phyloP scores from a whole-genome alignment of 2,888 invertebrate genomes.

The Phaonia tiefii region DNA sequence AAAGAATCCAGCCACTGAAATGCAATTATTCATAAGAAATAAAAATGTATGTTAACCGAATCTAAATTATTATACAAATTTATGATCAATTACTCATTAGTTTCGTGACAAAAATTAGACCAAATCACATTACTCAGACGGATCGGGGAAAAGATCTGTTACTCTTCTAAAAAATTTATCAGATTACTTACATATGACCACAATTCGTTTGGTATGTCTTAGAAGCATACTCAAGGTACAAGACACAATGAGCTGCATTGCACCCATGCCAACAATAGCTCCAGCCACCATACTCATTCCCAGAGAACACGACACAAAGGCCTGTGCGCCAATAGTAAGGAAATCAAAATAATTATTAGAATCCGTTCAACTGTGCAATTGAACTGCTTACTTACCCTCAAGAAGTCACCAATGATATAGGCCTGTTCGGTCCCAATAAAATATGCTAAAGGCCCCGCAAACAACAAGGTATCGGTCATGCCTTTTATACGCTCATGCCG shows the following conservation, averaged over 20 bases:
- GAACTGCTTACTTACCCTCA: constrained; percentile 83
- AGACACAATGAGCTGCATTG: constrained; percentile 88
- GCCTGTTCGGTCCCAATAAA: constrained; percentile 93
- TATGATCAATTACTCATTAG: too few relatives aligned
- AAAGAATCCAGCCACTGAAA: constrained; percentile 87
- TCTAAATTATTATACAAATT: too few relatives aligned
- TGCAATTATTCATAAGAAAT: too few relatives aligned
- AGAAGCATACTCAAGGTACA: constrained; percentile 91
- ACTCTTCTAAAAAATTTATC: too few relatives aligned
- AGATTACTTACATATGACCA: constrained; percentile 85
- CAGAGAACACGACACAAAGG: constrained; percentile 90
- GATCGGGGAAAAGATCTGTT: too few relatives aligned
- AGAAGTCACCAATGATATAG: constrained; percentile 91
- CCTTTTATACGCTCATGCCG: constrained; percentile 82
- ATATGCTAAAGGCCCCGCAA: constrained; percentile 88
- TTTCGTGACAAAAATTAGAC: too few relatives aligned
- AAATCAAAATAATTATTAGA: neutral
- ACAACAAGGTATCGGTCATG: constrained; percentile 81
- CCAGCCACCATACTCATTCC: constrained; percentile 88
- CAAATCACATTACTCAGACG: too few relatives aligned
- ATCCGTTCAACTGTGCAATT: neutral
- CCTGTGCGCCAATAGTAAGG: constrained; percentile 81
- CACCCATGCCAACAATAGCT: constrained; percentile 87
- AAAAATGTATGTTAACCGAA: neutral
- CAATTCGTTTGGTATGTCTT: constrained; percentile 87